Percentiles rank a stretch among this genome's conserved stretches.
These are phyloP conservation scores for Pogonocichla stellata DNA, from an alignment of 2,113 vertebrate species.

Conservation along the genomic window DNA sequence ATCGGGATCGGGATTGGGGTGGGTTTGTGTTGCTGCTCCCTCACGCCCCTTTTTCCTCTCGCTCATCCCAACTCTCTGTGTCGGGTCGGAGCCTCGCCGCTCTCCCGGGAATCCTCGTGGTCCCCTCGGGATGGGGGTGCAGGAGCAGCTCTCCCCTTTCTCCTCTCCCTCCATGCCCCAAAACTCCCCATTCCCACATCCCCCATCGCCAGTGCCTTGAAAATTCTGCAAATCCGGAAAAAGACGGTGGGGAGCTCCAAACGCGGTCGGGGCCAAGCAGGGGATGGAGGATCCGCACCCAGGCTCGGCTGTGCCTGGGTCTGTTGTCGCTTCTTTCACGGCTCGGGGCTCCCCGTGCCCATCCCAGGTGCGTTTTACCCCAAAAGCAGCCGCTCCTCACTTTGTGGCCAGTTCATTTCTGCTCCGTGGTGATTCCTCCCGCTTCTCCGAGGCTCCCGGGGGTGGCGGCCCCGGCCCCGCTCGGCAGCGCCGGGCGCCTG, in stretches of 20 bases:
- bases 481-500: neutral
- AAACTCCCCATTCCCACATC: neutral
- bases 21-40: neutral
- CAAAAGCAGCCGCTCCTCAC: neutral
- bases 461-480: neutral
- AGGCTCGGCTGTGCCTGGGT: rapidly evolving
- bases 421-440: neutral
- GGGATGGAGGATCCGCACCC: rapidly evolving
- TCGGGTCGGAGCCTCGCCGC: neutral
- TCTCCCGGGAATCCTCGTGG: neutral
- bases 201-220: neutral
- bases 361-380: neutral
- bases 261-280: neutral
- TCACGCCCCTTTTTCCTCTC: rapidly evolving
- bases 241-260: rapidly evolving
- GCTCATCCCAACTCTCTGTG: neutral
- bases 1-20: neutral
- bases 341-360: neutral
- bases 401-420: rapidly evolving
- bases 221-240: neutral
- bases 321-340: rapidly evolving
- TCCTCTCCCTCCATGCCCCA: rapidly evolving
- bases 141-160: neutral
- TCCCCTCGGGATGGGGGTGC: neutral
- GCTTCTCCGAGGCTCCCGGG: neutral